phyloP scores from a whole-genome alignment of 2,888 invertebrate species.

The Drosophila fungiperda region DNA sequence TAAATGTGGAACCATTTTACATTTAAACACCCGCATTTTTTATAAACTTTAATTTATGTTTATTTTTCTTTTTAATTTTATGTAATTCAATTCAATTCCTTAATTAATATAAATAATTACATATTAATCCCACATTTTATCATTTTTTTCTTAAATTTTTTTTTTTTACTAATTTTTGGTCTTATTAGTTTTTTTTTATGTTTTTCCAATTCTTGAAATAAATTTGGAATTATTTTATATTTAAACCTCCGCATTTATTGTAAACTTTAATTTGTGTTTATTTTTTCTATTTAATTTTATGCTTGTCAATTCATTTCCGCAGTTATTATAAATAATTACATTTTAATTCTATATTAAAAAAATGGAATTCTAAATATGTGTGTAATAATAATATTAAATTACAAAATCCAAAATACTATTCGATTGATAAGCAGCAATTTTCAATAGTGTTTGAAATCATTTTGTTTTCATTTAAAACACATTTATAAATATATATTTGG shows the following conservation, averaged over 20 bases:
- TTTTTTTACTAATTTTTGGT: not conserved
- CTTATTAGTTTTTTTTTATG: not conserved
- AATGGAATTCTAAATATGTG: not conserved
- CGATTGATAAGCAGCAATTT: not conserved
- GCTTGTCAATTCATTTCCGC: not conserved
- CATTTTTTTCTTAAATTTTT: too few relatives aligned
- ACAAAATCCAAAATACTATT: not conserved
- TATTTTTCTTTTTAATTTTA: not conserved
- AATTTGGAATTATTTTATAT: not conserved
- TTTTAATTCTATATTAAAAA: not conserved
- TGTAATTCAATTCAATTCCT: not conserved
- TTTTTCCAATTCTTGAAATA: not conserved
- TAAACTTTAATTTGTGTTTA: not conserved
- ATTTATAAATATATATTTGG: not conserved
- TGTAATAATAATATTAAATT: not conserved
- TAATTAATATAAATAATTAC: not conserved
- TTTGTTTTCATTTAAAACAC: not conserved
- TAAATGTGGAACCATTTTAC: not conserved
- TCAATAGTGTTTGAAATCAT: not conserved
- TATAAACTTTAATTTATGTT: not conserved
- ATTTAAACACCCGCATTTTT: not conserved
- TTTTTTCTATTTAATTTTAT: not conserved
- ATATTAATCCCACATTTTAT: too few relatives aligned
- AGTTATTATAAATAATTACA: not conserved
- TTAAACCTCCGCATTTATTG: not conserved